Base-by-base conservation (phyloP, 2,888 invertebrate species). In the Epinotia nisella region DNA sequence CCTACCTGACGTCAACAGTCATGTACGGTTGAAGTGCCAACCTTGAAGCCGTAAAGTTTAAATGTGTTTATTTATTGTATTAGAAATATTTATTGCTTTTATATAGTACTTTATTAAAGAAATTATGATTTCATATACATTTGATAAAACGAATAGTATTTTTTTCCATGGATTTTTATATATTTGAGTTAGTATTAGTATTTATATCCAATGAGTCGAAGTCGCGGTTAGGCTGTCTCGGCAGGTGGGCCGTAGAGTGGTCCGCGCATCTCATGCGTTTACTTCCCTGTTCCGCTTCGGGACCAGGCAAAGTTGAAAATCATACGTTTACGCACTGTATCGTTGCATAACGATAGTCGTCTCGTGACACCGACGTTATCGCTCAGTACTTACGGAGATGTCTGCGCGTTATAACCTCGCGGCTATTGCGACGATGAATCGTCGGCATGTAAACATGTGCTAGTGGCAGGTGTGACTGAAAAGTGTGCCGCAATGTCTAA, bases 401-500 rank as follows among this genome's bases (percentile, higher is more conserved):
- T 85, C 88, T 86, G 80, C 85, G 87, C 82, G 90, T 75, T 80
- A 78, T 80, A 84, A 88, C 87, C 85, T 85, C 81, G 81, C 76
- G 71, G 79, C 78, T 78, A 80, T 76, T 75, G 78, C 75, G 79
- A 76, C 82, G 81, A 86, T 82, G 79, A 80, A 80, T 80, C 76
- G 77, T 75, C 76, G 70, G 72, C 75, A 78, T 62, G 59, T 72
- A 70, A 55, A 77, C 64, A 80, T 81, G 80, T 67, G 75, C 72
- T 74, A 71, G 77, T 80, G 82, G 74, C 73, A 76, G 82, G 80
- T 81, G 83, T 78, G 76, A 75, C 82, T 81, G 78, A 76, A 41
- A 79, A 69, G 56, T 80, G 78, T 78, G 77, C 76, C 78, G 85
- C 78, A 71, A 95, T 96, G 95, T 94, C 96, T 76, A 95, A 95